Percentiles rank a stretch among this genome's conserved stretches.
These are phyloP conservation scores for Ceyx cyanopectus DNA, from an alignment of 2,113 vertebrate species.

Conservation along the genomic window DNA sequence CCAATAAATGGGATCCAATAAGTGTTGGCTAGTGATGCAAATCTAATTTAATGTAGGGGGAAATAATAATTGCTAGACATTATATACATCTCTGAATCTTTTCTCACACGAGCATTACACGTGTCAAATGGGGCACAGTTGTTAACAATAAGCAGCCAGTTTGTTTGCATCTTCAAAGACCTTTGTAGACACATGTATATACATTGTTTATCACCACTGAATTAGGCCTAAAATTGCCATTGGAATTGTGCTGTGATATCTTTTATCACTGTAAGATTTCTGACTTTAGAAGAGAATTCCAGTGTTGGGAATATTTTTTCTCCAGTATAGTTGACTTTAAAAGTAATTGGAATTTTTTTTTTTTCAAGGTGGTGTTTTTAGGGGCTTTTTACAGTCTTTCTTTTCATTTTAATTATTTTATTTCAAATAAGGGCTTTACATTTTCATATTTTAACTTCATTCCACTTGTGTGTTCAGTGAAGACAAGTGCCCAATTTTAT, in stretches of 20 bases:
- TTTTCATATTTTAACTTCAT: neutral
- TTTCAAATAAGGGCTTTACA: neutral
- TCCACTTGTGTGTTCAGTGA: neutral
- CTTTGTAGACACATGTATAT: accelerated
- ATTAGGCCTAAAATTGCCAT: neutral
- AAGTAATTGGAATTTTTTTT: neutral
- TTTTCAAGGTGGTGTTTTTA: neutral
- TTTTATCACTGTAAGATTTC: neutral
- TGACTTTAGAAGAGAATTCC: neutral
- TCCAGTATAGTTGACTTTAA: neutral
- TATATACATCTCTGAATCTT: neutral
- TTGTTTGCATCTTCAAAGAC: neutral
- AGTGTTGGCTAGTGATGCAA: neutral
- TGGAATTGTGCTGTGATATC: neutral
- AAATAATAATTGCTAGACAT: slow-evolving; percentile 3
- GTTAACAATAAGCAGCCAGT: neutral
- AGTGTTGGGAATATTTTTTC: neutral
- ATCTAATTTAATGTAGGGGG: neutral
- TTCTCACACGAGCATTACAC: neutral
- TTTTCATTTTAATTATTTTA: neutral
- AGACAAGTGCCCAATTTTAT: neutral
- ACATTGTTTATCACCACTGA: neutral
- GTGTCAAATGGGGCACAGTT: neutral
- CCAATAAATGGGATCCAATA: neutral
- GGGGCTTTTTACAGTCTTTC: neutral